These are phyloP conservation scores for Oxyura jamaicensis DNA, from an alignment of 2,113 vertebrate species.

Conservation along the genomic window DNA sequence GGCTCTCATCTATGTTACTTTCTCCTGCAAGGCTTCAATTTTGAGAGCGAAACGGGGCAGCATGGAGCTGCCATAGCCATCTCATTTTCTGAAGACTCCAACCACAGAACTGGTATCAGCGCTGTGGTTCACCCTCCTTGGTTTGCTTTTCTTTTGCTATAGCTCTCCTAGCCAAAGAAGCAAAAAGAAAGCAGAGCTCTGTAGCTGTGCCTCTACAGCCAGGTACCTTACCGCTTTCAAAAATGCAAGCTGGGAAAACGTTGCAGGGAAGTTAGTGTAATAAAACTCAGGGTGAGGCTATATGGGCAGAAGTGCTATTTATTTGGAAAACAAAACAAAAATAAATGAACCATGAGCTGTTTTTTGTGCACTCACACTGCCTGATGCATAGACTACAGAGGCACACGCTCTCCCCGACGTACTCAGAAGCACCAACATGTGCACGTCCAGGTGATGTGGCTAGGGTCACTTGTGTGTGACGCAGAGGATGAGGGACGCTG, in stretches of 20 bases:
- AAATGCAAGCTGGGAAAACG: neutral
- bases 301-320: fast-evolving
- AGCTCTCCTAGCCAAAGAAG: neutral
- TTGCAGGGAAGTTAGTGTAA: neutral
- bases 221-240: neutral
- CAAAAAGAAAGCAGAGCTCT: neutral
- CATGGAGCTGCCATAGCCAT: neutral
- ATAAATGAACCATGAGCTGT: fast-evolving
- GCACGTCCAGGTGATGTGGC: neutral
- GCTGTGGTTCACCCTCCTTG: conserved; percentile 23
- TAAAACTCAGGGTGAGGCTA: neutral
- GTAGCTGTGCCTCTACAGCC: neutral
- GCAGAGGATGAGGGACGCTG: neutral
- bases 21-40: neutral
- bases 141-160: neutral
- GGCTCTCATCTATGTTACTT: neutral
- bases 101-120: conserved; percentile 4
- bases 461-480: neutral
- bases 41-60: neutral
- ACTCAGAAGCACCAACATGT: neutral
- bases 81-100: conserved; percentile 6
- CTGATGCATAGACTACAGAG: neutral
- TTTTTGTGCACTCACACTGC: neutral
- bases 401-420: fast-evolving
- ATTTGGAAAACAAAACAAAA: neutral